Percentiles rank a stretch among this genome's conserved stretches.
Evolutionary conservation across 37 sponge, comb jelly and placozoan genomes (phyloP).

Genomic region (Amphimedon queenslandica): DNA sequence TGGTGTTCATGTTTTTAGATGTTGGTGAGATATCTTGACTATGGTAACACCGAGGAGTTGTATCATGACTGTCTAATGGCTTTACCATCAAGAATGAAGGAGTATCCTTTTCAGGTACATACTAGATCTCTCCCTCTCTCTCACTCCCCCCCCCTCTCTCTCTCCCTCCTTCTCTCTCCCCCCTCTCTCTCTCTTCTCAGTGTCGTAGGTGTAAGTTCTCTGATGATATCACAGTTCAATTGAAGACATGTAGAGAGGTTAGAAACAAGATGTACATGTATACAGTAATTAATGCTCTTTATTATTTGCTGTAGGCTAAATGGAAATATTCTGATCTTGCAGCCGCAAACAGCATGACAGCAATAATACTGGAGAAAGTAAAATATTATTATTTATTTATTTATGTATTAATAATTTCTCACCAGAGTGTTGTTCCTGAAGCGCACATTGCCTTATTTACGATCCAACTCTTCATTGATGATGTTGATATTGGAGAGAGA

Average conservation of each 20-base stretch:
- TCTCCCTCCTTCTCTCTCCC: too few relatives aligned
- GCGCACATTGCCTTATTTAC: too few relatives aligned
- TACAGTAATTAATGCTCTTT: background rate
- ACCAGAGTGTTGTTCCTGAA: too few relatives aligned
- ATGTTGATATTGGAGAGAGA: too few relatives aligned
- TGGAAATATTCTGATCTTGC: background rate
- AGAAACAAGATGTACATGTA: background rate
- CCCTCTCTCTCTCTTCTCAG: too few relatives aligned
- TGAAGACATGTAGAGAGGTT: background rate
- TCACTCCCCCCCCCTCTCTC: too few relatives aligned
- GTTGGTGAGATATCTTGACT: background rate
- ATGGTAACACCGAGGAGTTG: slow-evolving; percentile 9
- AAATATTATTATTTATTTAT: too few relatives aligned
- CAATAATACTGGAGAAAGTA: background rate
- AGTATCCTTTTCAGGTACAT: slow-evolving; percentile 7
- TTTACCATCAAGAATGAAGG: background rate
- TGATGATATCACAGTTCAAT: background rate
- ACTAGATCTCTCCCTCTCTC: too few relatives aligned
- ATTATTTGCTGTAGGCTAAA: background rate
- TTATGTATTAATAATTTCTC: too few relatives aligned
- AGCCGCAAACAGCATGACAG: background rate
- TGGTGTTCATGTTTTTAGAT: background rate
- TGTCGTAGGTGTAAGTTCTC: background rate
- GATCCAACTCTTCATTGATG: too few relatives aligned
- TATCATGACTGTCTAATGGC: background rate